Percentiles rank a stretch among this genome's conserved stretches.
phyloP scores from a whole-genome alignment of 1,140 invertebrate genomes.

The Ips nitidus region DNA sequence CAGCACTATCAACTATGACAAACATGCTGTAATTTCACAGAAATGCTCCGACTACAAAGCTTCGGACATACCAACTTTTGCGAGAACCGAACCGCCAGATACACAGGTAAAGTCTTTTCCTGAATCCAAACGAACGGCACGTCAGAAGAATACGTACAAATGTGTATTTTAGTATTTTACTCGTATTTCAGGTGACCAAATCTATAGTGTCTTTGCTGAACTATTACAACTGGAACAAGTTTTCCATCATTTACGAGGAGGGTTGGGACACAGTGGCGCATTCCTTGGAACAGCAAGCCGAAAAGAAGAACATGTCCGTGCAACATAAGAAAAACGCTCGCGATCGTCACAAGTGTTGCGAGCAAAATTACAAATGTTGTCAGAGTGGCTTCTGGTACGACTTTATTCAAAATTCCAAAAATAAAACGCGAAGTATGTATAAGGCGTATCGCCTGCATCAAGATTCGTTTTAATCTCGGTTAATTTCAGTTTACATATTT shows the following conservation, averaged over 20 bases:
- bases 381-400: slow-evolving; percentile 77
- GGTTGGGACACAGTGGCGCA: slow-evolving; percentile 76
- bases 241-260: slow-evolving; percentile 88
- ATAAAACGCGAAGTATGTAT: slow-evolving; percentile 81
- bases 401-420: slow-evolving; percentile 85
- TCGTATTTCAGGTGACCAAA: slow-evolving; percentile 76
- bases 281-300: slow-evolving; percentile 71
- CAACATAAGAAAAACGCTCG: slow-evolving; percentile 71
- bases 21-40: slow-evolving; percentile 56
- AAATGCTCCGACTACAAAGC: slow-evolving; percentile 92
- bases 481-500: slow-evolving; percentile 86
- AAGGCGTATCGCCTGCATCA: background rate
- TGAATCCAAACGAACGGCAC: slow-evolving; percentile 1
- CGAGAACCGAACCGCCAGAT: slow-evolving; percentile 90
- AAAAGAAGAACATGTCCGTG: slow-evolving; percentile 72
- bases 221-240: slow-evolving; percentile 92
- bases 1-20: background rate
- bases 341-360: slow-evolving; percentile 74
- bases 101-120: slow-evolving; percentile 67
- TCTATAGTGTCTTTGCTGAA: slow-evolving; percentile 86
- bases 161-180: slow-evolving; percentile 32
- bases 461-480: slow-evolving; percentile 6
- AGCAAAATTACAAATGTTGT: slow-evolving; percentile 70
- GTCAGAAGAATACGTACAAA: slow-evolving; percentile 7
- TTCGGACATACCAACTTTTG: slow-evolving; percentile 87